Evolutionary conservation across 2,113 vertebrate genomes (phyloP).

Genomic region (Petrocephalus microphthalmus): DNA sequence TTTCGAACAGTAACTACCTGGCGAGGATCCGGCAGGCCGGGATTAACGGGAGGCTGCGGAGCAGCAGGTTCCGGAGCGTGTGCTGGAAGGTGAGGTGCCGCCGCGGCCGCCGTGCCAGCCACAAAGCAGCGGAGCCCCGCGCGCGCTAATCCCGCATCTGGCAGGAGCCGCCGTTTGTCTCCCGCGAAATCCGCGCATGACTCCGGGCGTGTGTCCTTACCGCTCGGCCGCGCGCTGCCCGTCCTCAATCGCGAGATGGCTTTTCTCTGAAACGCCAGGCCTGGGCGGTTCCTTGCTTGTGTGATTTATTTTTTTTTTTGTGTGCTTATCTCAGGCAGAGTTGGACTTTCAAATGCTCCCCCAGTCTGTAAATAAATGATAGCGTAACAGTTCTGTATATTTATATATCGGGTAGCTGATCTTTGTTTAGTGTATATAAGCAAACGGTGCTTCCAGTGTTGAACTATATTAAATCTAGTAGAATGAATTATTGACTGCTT

Average conservation of each 20-base stretch:
- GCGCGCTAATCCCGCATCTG: not conserved
- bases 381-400: not conserved
- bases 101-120: not conserved
- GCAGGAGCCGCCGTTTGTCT: not conserved
- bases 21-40: constrained; percentile 89
- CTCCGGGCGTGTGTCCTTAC: not conserved
- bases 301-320: too few species aligned
- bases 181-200: not conserved
- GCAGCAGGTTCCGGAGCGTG: constrained; percentile 98
- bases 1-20: constrained; percentile 98
- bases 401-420: not conserved
- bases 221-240: not conserved
- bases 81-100: constrained; percentile 92
- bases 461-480: not conserved
- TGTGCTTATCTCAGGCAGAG: not conserved
- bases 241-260: not conserved
- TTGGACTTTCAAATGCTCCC: not conserved
- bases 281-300: not conserved
- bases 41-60: constrained; percentile 92
- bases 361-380: not conserved
- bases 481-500: not conserved
- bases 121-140: not conserved
- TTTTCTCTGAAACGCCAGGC: not conserved
- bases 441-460: not conserved
- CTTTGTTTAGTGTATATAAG: not conserved